Evolutionary conservation across 2,888 invertebrate species (phyloP).

Genomic region (Stenichneumon culpator): DNA sequence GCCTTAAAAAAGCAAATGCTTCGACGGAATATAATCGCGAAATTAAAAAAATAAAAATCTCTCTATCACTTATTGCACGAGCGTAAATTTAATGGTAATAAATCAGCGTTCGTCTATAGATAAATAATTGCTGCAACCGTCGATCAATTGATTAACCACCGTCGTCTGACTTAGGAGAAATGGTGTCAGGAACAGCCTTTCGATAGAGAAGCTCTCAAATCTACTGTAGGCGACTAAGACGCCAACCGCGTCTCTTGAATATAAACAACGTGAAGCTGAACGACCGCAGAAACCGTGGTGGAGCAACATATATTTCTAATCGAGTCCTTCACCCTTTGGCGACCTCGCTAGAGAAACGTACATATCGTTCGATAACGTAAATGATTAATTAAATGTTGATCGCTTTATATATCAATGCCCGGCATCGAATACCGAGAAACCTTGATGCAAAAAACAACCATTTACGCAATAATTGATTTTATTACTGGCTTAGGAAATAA

Average conservation of each 20-base stretch:
- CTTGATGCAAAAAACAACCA: not conserved
- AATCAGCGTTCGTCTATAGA: not conserved
- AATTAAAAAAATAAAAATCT: not conserved
- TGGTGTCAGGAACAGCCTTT: not conserved
- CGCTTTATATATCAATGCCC: not conserved
- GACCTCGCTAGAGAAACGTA: not conserved
- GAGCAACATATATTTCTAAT: conserved; percentile 29
- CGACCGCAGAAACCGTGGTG: conserved; percentile 23
- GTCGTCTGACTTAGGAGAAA: not conserved
- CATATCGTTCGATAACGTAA: conserved; percentile 26
- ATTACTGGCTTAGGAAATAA: not conserved
- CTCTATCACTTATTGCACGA: too few species aligned
- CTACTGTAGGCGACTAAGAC: not conserved
- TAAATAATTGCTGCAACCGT: not conserved
- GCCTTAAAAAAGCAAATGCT: not conserved
- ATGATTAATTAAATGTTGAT: not conserved
- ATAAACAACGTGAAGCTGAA: conserved; percentile 29
- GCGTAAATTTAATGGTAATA: not conserved
- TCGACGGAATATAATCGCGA: not conserved
- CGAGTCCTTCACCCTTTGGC: conserved; percentile 3
- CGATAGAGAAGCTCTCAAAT: not conserved
- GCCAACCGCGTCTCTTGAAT: not conserved
- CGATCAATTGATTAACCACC: not conserved
- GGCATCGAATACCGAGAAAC: not conserved
- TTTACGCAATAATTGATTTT: not conserved